Evolutionary conservation across 2,113 vertebrate species (phyloP).

Genomic region (Gadus macrocephalus): DNA sequence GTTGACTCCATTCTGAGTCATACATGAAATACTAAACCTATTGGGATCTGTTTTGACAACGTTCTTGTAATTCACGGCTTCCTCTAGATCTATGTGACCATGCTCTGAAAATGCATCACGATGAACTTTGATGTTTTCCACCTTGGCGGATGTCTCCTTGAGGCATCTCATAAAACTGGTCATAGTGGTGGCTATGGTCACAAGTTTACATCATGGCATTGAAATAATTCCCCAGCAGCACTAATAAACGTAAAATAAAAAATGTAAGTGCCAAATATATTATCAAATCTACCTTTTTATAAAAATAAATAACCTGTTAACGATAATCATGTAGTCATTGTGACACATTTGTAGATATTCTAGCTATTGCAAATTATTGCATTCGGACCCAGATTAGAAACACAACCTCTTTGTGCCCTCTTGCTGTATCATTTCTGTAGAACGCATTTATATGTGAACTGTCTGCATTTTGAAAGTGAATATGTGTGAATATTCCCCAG

Average conservation of each 20-base stretch:
- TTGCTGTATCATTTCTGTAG: too few species aligned
- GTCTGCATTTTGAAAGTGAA: background rate
- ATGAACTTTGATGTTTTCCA: constrained; percentile 80
- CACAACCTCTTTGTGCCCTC: too few species aligned
- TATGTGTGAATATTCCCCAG: constrained; percentile 26
- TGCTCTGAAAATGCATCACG: constrained; percentile 82
- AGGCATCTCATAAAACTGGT: constrained; percentile 12
- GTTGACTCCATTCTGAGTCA: background rate
- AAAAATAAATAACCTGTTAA: background rate
- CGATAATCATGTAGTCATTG: background rate
- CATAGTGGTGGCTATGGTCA: too few species aligned
- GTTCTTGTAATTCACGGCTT: constrained; percentile 15
- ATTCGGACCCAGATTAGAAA: too few species aligned
- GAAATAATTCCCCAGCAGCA: too few species aligned
- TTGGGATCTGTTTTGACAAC: background rate
- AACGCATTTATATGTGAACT: too few species aligned
- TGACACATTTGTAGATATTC: too few species aligned
- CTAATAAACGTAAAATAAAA: constrained; percentile 5
- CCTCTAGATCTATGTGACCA: constrained; percentile 92
- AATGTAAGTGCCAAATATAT: background rate
- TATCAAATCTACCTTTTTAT: background rate
- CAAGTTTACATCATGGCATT: too few species aligned
- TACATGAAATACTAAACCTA: background rate
- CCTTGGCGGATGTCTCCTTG: constrained; percentile 8
- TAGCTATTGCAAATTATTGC: too few species aligned